A percentile compares a stretch with the other conserved stretches of the same genome.
Evolutionary conservation across 2,888 invertebrate genomes (phyloP).

Genomic region (Dynastes tityus): DNA sequence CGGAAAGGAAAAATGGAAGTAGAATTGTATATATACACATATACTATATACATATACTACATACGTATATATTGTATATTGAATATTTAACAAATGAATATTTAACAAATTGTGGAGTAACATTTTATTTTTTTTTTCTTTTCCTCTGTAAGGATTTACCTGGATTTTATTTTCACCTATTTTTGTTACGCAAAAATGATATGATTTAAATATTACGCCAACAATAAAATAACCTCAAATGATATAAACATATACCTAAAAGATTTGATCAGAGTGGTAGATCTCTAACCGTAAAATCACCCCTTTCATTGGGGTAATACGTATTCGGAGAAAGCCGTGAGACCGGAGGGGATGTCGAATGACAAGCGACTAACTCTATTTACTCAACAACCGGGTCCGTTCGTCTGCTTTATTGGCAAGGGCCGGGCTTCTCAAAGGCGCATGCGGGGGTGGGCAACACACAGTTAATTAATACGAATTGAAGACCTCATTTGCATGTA

Average conservation of each 20-base stretch:
- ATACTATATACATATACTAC: no score
- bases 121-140: no score
- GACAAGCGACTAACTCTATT: constrained; percentile 66
- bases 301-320: constrained; percentile 54
- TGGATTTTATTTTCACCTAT: no score
- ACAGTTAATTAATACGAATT: constrained; percentile 67
- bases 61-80: no score
- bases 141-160: no score
- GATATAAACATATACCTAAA: neutral
- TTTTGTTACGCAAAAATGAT: neutral
- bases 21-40: no score
- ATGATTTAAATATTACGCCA: no score
- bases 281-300: constrained; percentile 55
- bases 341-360: constrained; percentile 61
- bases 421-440: constrained; percentile 62
- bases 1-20: no score
- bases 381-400: constrained; percentile 64
- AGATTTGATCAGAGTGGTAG: constrained; percentile 51
- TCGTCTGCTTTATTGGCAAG: constrained; percentile 65
- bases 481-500: constrained; percentile 66
- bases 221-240: no score
- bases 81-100: no score
- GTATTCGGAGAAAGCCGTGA: constrained; percentile 49
- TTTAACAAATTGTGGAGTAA: no score
- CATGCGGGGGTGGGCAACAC: constrained; percentile 63